Percentiles rank a stretch among this genome's conserved stretches.
Conservation (phyloP, 2,888 invertebrate species). For the Tenthredo mesomela region DNA sequence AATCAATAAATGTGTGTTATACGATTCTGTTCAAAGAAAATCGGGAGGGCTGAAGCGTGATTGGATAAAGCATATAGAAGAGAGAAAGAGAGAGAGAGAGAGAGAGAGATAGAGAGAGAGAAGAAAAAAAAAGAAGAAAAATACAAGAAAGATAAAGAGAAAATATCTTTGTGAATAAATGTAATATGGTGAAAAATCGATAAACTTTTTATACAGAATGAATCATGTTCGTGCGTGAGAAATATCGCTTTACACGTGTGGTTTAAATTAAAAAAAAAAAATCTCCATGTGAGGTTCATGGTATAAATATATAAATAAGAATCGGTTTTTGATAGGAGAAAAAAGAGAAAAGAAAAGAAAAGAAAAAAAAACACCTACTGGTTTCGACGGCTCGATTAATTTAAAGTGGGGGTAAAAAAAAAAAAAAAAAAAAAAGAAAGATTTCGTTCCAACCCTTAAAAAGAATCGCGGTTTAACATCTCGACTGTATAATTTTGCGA, state of each 20-base stretch:
- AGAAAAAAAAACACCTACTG: neutral
- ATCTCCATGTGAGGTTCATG: neutral
- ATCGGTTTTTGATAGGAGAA: neutral
- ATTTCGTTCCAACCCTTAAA: neutral
- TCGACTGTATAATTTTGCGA: neutral
- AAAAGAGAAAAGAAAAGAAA: neutral
- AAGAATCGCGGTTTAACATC: neutral
- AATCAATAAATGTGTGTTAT: slow-evolving; percentile 34
- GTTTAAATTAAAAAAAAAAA: neutral
- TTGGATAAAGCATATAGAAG: slow-evolving; percentile 2
- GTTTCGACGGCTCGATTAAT: neutral
- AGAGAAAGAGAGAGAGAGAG: neutral
- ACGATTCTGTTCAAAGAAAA: slow-evolving; percentile 43
- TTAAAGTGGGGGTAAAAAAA: neutral
- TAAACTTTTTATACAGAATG: neutral
- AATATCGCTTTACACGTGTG: neutral
- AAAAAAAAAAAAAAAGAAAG: neutral
- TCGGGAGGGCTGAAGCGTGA: slow-evolving; percentile 19
- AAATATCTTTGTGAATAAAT: slow-evolving; percentile 35
- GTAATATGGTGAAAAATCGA: slow-evolving; percentile 38
- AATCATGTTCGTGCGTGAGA: neutral
- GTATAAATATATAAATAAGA: neutral
- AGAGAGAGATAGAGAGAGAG: neutral
- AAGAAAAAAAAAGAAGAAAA: neutral
- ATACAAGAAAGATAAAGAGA: neutral